These are phyloP conservation scores for Trissoscelio sp. DNA, from an alignment of 2,888 invertebrate genomes.

Conservation along the genomic window DNA sequence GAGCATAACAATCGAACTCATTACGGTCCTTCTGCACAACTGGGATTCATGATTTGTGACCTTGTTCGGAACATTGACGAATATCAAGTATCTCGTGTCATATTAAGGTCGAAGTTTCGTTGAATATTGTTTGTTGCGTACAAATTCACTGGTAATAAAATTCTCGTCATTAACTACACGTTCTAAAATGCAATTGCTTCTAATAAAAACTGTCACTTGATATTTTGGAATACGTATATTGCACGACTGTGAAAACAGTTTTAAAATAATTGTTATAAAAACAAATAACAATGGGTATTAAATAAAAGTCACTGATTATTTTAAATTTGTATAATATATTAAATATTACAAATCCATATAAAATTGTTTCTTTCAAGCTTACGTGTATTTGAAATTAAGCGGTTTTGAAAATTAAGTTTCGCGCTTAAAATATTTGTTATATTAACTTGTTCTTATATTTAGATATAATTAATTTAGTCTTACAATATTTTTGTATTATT, in stretches of 20 bases:
- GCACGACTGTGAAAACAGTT: neutral
- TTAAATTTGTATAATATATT: slow-evolving; percentile 45
- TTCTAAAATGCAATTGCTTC: slow-evolving; percentile 10
- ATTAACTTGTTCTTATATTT: neutral
- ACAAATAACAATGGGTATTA: no score
- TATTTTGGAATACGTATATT: neutral
- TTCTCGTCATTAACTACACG: slow-evolving; percentile 7
- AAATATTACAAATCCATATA: slow-evolving; percentile 54
- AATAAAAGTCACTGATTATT: neutral
- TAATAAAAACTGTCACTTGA: slow-evolving; percentile 12
- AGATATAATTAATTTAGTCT: neutral
- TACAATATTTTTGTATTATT: neutral
- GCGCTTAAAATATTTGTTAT: slow-evolving; percentile 4
- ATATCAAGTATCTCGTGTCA: slow-evolving; percentile 12
- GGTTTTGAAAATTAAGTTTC: slow-evolving; percentile 13
- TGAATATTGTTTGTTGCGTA: slow-evolving; percentile 30
- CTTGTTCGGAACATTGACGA: slow-evolving; percentile 38
- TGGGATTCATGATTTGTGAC: slow-evolving; percentile 32
- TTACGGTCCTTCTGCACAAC: slow-evolving; percentile 27
- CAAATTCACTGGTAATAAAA: slow-evolving; percentile 23
- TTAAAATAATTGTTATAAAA: no score
- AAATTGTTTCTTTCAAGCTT: slow-evolving; percentile 33
- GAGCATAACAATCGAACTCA: slow-evolving; percentile 41
- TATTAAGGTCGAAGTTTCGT: slow-evolving; percentile 43
- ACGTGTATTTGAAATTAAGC: slow-evolving; percentile 24